Evolutionary conservation across 2,113 vertebrate species (phyloP), one percentile per base, ranked within the genome.

Genomic region (Neogale vison): DNA sequence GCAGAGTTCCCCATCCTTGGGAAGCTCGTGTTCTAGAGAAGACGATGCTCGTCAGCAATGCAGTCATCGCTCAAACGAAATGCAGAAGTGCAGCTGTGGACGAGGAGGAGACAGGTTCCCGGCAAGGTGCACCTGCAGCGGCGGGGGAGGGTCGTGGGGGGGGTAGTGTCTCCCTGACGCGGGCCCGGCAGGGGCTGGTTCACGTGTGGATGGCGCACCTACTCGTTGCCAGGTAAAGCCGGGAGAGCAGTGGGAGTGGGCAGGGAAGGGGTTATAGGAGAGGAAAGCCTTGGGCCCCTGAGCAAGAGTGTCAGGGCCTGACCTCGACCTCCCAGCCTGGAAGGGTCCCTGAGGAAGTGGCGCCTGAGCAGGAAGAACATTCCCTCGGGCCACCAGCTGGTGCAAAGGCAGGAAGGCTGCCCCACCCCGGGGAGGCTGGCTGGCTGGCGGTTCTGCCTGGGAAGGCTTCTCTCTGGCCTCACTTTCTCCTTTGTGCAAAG

Each of bases 321-420:
- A 76, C 93, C 77, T 87, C 9, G 4, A 71, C 96, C 90, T 85
- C 69, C 52, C 45, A 4, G 79, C 42, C 92, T 6, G 77, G 96
- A 94, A 88, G 81, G 42, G 31, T 18, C 69, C 52, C 84, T 29
- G 79, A 88, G 98, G 98, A 98, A 98, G 98, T 95, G 98, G 96
- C 84, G 23, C 42, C 86, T 6, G 8, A 69, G 36, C 71, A 13
- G 77, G 59, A 86, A 61, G 93, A 34, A 20, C 1, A 9, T 93
- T 97, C 96, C 96, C 39, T 91, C 82, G 95, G 69, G 95, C 55
- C 93, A 84, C 42, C 59, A 36, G 36, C 69, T 9, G 7, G 3
- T 39, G 85, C 95, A 17, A 2, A 29, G 63, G 69, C 97, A 88
- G 96, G 98, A 97, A 98, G 85, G 14, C 82, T 20, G 65, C 61